Evolutionary conservation across 2,797 vertebrate species (phyloP).

Genomic region (Echeneis naucrates): DNA sequence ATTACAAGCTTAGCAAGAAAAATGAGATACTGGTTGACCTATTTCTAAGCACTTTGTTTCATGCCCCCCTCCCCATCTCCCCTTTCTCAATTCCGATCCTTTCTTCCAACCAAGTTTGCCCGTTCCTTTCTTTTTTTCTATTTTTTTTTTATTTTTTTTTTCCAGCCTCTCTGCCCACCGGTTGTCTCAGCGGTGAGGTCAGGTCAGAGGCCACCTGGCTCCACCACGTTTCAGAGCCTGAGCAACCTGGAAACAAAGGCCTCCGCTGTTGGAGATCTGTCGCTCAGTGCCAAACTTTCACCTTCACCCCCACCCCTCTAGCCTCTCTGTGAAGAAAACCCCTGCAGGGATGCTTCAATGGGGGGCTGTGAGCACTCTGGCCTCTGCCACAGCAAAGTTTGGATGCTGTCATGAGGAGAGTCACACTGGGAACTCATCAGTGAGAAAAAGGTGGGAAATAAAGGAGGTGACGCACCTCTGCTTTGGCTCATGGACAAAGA

Average conservation of each 20-base stretch:
- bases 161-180: constrained; percentile 75
- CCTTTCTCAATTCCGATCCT: constrained; percentile 72
- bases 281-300: constrained; percentile 79
- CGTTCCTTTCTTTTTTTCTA: constrained; percentile 60
- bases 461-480: constrained; percentile 73
- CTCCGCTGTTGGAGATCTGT: constrained; percentile 79
- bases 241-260: constrained; percentile 89
- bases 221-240: constrained; percentile 87
- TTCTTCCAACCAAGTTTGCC: constrained; percentile 60
- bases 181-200: constrained; percentile 81
- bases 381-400: constrained; percentile 81
- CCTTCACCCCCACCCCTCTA: constrained; percentile 71
- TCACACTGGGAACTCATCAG: constrained; percentile 84
- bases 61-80: constrained; percentile 86
- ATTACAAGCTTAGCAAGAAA: constrained; percentile 83
- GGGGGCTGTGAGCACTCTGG: constrained; percentile 80
- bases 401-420: constrained; percentile 89
- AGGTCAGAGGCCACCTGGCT: constrained; percentile 91
- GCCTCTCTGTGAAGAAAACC: constrained; percentile 77
- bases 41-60: constrained; percentile 84
- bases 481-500: constrained; percentile 67
- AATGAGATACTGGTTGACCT: constrained; percentile 82
- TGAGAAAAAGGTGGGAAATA: constrained; percentile 79
- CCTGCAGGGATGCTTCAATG: constrained; percentile 89
- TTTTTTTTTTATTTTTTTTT: no score